Conservation (phyloP, 2,888 invertebrate genomes). For the Pristionchus japonicus region DNA sequence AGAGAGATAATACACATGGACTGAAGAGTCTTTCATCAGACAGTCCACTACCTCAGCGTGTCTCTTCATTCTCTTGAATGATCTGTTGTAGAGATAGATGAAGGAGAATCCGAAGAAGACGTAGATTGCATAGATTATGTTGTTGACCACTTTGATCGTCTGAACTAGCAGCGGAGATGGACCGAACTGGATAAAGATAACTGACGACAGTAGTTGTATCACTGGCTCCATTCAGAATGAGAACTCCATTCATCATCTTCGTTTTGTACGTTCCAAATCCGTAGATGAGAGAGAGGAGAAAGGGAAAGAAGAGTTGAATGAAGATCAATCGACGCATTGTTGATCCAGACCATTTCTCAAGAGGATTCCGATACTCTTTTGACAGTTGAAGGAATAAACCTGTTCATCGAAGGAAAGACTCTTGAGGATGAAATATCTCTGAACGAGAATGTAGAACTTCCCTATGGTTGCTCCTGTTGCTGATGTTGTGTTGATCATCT, state of each 20-base stretch:
- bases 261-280: background rate
- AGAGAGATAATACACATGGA: background rate
- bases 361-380: background rate
- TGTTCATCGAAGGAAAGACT: constrained; percentile 8
- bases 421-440: constrained; percentile 16
- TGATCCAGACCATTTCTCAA: background rate
- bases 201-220: background rate
- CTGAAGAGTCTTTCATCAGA: background rate
- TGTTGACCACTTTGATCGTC: constrained; percentile 9
- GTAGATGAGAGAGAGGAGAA: background rate
- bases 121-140: background rate
- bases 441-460: background rate
- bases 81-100: background rate
- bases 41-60: background rate
- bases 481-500: background rate
- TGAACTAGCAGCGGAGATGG: background rate
- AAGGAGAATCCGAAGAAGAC: background rate
- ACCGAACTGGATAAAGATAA: background rate
- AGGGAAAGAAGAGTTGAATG: background rate
- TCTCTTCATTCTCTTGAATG: constrained; percentile 15
- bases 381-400: background rate
- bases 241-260: background rate
- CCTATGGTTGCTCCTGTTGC: background rate
- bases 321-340: background rate
- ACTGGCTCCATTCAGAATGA: background rate